Evolutionary conservation across 2,113 vertebrate genomes (phyloP).

Genomic region (Misgurnus mizolepis): DNA sequence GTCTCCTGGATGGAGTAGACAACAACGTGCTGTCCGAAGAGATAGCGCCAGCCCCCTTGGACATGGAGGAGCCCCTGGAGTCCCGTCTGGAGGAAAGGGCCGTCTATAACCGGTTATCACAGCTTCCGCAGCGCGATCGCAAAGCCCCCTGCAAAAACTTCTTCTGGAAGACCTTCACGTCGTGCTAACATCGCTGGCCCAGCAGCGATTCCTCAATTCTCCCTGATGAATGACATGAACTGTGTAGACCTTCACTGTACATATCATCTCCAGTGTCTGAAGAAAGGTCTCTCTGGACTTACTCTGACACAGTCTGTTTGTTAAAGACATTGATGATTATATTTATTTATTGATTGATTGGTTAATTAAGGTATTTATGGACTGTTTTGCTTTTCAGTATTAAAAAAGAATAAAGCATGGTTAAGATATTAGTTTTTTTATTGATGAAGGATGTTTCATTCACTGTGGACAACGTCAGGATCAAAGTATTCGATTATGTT

Average conservation of each 20-base stretch:
- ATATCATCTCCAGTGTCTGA: constrained; percentile 65
- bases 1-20: constrained; percentile 77
- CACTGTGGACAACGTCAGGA: constrained; percentile 36
- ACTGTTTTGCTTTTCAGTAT: constrained; percentile 60
- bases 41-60: constrained; percentile 37
- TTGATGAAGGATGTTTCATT: constrained; percentile 54
- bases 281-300: constrained; percentile 70
- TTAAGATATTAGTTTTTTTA: constrained; percentile 62
- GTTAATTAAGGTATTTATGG: constrained; percentile 53
- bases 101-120: constrained; percentile 74
- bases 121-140: constrained; percentile 82
- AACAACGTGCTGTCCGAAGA: constrained; percentile 69
- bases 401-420: constrained; percentile 80
- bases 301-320: constrained; percentile 69
- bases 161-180: constrained; percentile 94
- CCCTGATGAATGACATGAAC: constrained; percentile 64
- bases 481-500: constrained; percentile 37
- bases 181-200: constrained; percentile 75
- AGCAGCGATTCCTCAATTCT: constrained; percentile 4
- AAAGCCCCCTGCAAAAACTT: constrained; percentile 91
- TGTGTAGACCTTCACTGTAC: constrained; percentile 73
- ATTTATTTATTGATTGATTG: constrained; percentile 63
- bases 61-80: constrained; percentile 74
- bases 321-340: constrained; percentile 66
- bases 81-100: constrained; percentile 78